These are phyloP conservation scores for Metridium senile DNA, from an alignment of 92 coral and sea anemone genomes.

Conservation along the genomic window DNA sequence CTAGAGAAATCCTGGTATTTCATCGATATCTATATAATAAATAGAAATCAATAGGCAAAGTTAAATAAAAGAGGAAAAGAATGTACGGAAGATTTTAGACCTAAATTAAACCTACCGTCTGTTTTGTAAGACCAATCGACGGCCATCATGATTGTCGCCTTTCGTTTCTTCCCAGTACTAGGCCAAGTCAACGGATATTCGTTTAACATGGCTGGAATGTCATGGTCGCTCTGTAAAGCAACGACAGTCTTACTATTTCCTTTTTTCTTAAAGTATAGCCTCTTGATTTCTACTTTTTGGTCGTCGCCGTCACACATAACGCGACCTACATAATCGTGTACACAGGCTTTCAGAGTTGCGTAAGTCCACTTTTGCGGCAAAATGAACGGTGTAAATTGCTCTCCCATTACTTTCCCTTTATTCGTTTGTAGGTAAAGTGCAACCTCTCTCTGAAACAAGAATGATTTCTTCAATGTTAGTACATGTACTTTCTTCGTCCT, in stretches of 20 bases:
- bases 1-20: too few relatives aligned
- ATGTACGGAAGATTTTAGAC: background rate
- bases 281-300: background rate
- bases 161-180: conserved; percentile 9
- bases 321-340: conserved; percentile 16
- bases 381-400: conserved; percentile 31
- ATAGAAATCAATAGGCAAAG: background rate
- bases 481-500: background rate
- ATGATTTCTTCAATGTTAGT: background rate
- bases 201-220: conserved; percentile 31
- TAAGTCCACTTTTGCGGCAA: conserved; percentile 44
- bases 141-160: background rate
- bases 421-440: conserved; percentile 27
- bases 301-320: conserved; percentile 16
- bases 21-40: too few relatives aligned
- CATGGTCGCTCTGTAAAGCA: conserved; percentile 17
- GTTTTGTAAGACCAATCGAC: conserved; percentile 38
- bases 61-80: too few relatives aligned
- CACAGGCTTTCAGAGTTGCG: conserved; percentile 6
- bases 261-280: conserved; percentile 30
- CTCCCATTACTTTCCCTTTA: conserved; percentile 44
- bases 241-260: conserved; percentile 35
- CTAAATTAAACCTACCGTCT: background rate
- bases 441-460: conserved; percentile 47
- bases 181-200: conserved; percentile 30